These are phyloP conservation scores for Smithornis capensis DNA, from an alignment of 2,113 vertebrate genomes.

Conservation along the genomic window DNA sequence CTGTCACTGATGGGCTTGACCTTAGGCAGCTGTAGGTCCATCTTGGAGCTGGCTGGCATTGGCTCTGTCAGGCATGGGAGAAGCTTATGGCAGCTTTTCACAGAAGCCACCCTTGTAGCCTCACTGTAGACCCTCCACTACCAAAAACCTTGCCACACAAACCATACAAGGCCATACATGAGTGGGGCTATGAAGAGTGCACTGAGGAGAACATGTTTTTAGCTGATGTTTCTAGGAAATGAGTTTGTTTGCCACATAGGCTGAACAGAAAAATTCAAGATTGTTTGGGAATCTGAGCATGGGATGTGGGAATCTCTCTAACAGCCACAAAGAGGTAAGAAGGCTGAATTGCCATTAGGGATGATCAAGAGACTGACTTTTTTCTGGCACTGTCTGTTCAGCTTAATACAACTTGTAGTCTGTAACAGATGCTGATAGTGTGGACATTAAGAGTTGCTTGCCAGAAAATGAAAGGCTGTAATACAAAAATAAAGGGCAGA, in stretches of 20 bases:
- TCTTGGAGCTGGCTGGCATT: accelerated
- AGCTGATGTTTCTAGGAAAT: neutral
- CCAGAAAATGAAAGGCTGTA: neutral
- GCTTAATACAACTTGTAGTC: neutral
- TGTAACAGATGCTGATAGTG: neutral
- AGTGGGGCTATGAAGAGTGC: neutral
- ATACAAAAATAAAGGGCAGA: neutral
- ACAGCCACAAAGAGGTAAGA: neutral
- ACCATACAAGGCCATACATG: no score
- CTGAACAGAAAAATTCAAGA: neutral
- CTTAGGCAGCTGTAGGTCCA: neutral
- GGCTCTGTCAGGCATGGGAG: neutral
- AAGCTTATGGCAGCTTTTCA: neutral
- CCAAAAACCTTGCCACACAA: neutral
- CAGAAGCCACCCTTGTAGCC: neutral
- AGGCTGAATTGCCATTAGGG: neutral
- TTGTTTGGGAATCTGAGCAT: neutral
- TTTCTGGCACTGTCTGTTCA: neutral
- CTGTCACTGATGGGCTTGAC: neutral
- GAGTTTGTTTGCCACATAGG: neutral
- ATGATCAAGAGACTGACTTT: neutral
- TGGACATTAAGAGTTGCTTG: neutral
- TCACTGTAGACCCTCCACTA: neutral
- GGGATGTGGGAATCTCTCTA: neutral
- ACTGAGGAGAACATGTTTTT: neutral